phyloP scores from a whole-genome alignment of 2,888 invertebrate genomes.

The Ceriagrion tenellum region DNA sequence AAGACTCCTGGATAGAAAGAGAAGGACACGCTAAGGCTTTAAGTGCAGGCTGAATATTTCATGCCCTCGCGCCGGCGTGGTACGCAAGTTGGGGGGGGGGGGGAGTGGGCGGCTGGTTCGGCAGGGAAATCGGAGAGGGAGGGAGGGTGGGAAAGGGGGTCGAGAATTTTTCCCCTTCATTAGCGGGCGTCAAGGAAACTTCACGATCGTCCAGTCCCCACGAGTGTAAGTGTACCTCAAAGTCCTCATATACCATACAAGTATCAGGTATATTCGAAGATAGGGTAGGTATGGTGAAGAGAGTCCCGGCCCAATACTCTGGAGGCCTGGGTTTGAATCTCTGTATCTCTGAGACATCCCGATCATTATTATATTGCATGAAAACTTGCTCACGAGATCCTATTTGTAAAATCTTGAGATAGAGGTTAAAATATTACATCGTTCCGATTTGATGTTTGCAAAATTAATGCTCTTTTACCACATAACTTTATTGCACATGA shows the following conservation, averaged over 20 bases:
- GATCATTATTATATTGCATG: too few relatives aligned
- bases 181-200: constrained; percentile 48
- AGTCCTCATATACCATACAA: neutral
- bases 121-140: neutral
- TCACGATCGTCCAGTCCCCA: neutral
- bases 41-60: constrained; percentile 60
- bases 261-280: too few relatives aligned
- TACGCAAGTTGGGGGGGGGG: neutral
- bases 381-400: too few relatives aligned
- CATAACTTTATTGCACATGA: too few relatives aligned
- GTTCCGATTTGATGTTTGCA: too few relatives aligned
- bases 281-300: too few relatives aligned
- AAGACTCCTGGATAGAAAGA: neutral
- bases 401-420: too few relatives aligned
- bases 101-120: neutral
- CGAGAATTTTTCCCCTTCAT: constrained; percentile 41
- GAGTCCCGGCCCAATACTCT: too few relatives aligned
- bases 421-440: too few relatives aligned
- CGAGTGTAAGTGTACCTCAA: neutral
- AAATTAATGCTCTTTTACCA: too few relatives aligned
- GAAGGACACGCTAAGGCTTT: constrained; percentile 48
- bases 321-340: too few relatives aligned
- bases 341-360: too few relatives aligned
- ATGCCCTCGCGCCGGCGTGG: constrained; percentile 7
- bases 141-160: neutral